Percentiles rank a stretch among this genome's conserved stretches.
Conservation (phyloP, 2,888 invertebrate species). For the Andrena marginata region DNA sequence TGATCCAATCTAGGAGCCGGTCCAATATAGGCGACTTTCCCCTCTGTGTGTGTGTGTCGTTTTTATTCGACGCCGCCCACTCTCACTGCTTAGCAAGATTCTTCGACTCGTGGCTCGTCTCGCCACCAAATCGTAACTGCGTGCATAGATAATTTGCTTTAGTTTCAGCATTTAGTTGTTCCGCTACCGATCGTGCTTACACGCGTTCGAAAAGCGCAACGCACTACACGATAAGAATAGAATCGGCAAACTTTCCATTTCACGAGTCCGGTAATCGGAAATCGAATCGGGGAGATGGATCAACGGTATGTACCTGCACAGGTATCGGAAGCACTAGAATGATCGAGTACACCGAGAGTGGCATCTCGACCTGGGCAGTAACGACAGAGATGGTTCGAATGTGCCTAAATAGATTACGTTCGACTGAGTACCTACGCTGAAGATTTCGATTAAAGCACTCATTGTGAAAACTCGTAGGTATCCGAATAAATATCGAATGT, state of each 20-base stretch:
- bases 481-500: constrained; percentile 24
- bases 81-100: no score
- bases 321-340: constrained; percentile 1
- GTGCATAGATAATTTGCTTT: not conserved
- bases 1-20: no score
- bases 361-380: constrained; percentile 25
- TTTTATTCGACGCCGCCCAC: no score
- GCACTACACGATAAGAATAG: constrained; percentile 5
- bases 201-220: not conserved
- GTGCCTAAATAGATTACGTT: not conserved
- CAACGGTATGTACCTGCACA: not conserved
- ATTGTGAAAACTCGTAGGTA: constrained; percentile 5
- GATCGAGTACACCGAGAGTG: not conserved
- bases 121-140: no score
- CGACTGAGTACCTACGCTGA: not conserved
- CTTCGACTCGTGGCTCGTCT: no score
- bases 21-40: no score
- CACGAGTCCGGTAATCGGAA: constrained; percentile 15
- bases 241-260: constrained; percentile 30
- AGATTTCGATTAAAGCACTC: constrained; percentile 30
- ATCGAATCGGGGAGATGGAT: constrained; percentile 23
- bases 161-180: not conserved
- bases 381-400: constrained; percentile 23
- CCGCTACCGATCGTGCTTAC: constrained; percentile 8
- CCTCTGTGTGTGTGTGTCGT: no score